phyloP scores from a whole-genome alignment of 2,113 vertebrate genomes.

The Tympanuchus pallidicinctus region DNA sequence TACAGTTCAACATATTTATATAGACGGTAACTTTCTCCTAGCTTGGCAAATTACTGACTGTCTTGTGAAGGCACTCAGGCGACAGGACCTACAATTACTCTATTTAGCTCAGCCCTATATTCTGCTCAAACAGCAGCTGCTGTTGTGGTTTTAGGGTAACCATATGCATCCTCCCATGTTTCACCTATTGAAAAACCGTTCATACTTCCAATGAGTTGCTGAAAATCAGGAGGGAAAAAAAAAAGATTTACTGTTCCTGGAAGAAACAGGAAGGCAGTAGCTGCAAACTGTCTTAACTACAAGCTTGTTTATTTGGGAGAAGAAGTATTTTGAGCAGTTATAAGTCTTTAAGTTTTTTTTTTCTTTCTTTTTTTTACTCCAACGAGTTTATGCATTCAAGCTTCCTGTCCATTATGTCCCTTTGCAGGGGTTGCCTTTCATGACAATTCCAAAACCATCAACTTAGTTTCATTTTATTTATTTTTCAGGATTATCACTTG shows the following conservation, averaged over 20 bases:
- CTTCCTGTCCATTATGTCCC: neutral
- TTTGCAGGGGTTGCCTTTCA: neutral
- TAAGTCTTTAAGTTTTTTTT: neutral
- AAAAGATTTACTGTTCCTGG: neutral
- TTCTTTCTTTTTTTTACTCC: neutral
- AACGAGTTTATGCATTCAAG: neutral
- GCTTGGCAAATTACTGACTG: neutral
- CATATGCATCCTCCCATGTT: neutral
- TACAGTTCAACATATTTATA: too few species aligned
- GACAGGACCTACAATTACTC: neutral
- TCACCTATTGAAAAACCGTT: constrained; percentile 17
- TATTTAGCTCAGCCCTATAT: neutral
- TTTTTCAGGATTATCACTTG: neutral
- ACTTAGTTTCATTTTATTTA: neutral
- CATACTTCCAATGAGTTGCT: neutral
- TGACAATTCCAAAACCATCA: neutral
- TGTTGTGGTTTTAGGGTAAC: constrained; percentile 31
- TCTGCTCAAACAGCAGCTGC: neutral
- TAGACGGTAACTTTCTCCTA: neutral
- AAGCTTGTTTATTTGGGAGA: neutral
- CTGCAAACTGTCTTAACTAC: neutral
- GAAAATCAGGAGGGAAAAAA: constrained; percentile 1
- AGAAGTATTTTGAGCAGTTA: neutral
- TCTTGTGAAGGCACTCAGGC: neutral
- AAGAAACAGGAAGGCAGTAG: neutral